These are phyloP conservation scores for Lasius platythorax DNA, from an alignment of 2,888 invertebrate genomes.

Conservation along the genomic window DNA sequence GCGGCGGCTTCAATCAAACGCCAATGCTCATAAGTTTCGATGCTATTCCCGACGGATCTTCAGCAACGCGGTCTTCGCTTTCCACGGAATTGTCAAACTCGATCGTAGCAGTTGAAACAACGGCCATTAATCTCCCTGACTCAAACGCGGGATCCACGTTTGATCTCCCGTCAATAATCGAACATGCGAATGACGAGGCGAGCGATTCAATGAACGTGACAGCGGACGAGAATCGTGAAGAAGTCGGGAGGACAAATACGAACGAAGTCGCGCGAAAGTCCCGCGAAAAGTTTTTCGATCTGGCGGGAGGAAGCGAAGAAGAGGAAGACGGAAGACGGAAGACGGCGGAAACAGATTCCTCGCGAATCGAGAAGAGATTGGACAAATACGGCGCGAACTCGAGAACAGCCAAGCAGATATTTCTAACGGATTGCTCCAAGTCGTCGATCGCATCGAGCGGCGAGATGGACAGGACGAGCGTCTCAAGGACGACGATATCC, in stretches of 20 bases:
- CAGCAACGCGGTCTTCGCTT: background rate
- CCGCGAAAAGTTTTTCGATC: constrained; percentile 19
- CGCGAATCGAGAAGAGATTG: constrained; percentile 28
- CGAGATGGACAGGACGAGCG: background rate
- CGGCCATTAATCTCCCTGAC: constrained; percentile 10
- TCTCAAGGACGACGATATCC: background rate
- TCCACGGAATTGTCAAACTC: constrained; percentile 2
- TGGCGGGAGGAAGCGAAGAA: background rate
- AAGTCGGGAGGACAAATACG: background rate
- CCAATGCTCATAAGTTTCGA: constrained; percentile 75
- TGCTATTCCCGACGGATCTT: constrained; percentile 57
- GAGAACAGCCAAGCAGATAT: constrained; percentile 21
- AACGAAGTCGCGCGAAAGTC: background rate
- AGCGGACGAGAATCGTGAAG: background rate
- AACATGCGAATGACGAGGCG: constrained; percentile 13
- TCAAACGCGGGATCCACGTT: constrained; percentile 2
- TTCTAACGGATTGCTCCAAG: constrained; percentile 3
- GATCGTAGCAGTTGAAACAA: constrained; percentile 1
- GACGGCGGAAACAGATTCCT: background rate
- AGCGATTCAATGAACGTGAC: background rate
- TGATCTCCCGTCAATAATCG: background rate
- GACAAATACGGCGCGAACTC: constrained; percentile 1
- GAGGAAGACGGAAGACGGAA: background rate
- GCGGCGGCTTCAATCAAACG: constrained; percentile 67
- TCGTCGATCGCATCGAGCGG: background rate